These are phyloP conservation scores for Psittacula echo DNA, from an alignment of 2,797 vertebrate genomes.

Conservation along the genomic window DNA sequence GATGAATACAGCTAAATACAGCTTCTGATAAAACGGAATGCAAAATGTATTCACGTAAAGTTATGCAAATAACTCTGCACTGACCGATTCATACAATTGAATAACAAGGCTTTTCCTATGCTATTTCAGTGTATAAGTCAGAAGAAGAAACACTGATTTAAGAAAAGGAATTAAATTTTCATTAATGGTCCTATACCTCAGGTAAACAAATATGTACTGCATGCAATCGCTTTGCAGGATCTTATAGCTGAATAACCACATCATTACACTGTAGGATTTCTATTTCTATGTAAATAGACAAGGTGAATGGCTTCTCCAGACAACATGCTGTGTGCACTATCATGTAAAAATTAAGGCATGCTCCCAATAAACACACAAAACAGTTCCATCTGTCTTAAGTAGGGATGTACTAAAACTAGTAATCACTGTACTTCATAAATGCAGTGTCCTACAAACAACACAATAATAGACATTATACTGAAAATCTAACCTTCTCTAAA, in stretches of 20 bases:
- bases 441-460: constrained; percentile 24
- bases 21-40: background rate
- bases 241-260: constrained; percentile 24
- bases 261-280: constrained; percentile 38
- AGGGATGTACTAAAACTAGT: background rate
- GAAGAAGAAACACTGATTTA: constrained; percentile 16
- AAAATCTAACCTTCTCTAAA: constrained; percentile 34
- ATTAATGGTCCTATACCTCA: constrained; percentile 33
- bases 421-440: constrained; percentile 21
- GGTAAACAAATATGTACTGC: background rate
- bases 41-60: background rate
- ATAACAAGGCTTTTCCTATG: background rate
- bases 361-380: constrained; percentile 17
- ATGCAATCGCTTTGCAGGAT: constrained; percentile 15
- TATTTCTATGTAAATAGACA: constrained; percentile 58
- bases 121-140: constrained; percentile 29
- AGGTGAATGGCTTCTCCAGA: constrained; percentile 51
- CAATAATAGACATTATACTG: constrained; percentile 20
- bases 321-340: background rate
- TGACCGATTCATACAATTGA: background rate
- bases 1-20: background rate
- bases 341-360: background rate
- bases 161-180: constrained; percentile 59
- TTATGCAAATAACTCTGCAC: background rate
- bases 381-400: background rate